A percentile compares a stretch with the other conserved stretches of the same genome.
These are phyloP conservation scores for Seira sanloemensis DNA, from an alignment of 2,888 invertebrate species.

Conservation along the genomic window DNA sequence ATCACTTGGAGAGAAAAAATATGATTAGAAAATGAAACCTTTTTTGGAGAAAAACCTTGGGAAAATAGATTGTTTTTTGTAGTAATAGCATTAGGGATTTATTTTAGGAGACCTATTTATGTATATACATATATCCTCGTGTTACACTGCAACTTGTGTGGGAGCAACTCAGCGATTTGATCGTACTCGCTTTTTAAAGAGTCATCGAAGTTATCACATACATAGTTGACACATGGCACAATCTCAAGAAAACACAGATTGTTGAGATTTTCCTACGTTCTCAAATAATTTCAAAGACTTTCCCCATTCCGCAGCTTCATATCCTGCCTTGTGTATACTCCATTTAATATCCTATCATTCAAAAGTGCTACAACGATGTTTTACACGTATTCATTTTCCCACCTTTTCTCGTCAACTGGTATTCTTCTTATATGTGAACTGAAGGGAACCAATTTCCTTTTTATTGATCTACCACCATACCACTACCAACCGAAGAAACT, in stretches of 20 bases:
- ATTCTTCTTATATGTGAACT: conserved; percentile 28
- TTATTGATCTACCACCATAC: conserved; percentile 55
- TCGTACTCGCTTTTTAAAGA: too few relatives aligned
- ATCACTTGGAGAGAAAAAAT: neutral
- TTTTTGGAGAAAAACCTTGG: neutral
- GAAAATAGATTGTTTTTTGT: neutral
- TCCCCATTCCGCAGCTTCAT: neutral
- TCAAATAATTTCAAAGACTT: neutral
- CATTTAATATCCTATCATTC: conserved; percentile 10
- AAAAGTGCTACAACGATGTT: neutral
- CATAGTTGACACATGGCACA: too few relatives aligned
- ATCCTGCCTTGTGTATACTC: neutral
- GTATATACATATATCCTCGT: too few relatives aligned
- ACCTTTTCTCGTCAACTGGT: conserved; percentile 40
- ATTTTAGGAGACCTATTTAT: too few relatives aligned
- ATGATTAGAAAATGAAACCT: neutral
- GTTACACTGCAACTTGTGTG: too few relatives aligned
- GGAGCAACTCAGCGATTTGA: too few relatives aligned
- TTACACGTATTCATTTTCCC: conserved; percentile 29
- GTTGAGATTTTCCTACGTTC: neutral
- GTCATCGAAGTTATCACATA: too few relatives aligned
- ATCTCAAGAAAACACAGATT: too few relatives aligned
- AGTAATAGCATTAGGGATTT: neutral
- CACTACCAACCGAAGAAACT: neutral
- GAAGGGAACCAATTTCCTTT: conserved; percentile 61